Evolutionary conservation across 2,113 vertebrate species (phyloP).

Genomic region (Tor tambroides): DNA sequence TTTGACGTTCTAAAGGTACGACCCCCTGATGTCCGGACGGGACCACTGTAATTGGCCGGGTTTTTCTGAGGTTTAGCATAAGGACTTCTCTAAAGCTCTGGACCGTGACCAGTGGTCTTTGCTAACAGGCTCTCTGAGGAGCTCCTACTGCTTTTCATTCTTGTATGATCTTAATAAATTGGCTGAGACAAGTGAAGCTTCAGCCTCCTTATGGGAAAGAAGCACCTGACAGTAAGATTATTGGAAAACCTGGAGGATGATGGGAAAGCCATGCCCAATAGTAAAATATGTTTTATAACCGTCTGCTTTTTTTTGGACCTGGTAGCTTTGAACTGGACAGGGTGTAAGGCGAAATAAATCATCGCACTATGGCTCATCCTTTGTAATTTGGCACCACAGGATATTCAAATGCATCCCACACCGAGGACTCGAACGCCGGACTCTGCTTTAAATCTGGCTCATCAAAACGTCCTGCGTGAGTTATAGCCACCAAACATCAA

Average conservation of each 20-base stretch:
- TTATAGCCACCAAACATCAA: constrained; percentile 49
- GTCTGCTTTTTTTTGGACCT: constrained; percentile 40
- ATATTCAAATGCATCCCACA: constrained; percentile 46
- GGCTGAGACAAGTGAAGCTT: constrained; percentile 36
- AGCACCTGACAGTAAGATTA: constrained; percentile 58
- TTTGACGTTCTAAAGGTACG: constrained; percentile 35
- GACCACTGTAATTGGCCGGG: constrained; percentile 21
- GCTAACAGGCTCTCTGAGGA: constrained; percentile 45
- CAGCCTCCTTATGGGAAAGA: constrained; percentile 39
- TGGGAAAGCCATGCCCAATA: constrained; percentile 56
- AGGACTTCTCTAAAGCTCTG: constrained; percentile 38
- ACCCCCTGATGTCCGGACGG: constrained; percentile 31
- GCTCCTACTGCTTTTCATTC: constrained; percentile 42
- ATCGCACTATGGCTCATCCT: constrained; percentile 41
- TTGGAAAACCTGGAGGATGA: constrained; percentile 52
- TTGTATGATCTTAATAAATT: constrained; percentile 54
- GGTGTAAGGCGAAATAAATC: constrained; percentile 54
- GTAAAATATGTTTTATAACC: constrained; percentile 54
- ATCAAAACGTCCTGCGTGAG: constrained; percentile 55
- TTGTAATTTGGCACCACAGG: constrained; percentile 55
- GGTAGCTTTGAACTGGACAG: constrained; percentile 49
- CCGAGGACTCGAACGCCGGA: constrained; percentile 23
- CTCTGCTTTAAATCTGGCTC: constrained; percentile 42
- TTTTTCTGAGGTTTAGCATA: constrained; percentile 42
- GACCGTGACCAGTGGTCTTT: constrained; percentile 40